Percentiles rank a stretch among this genome's conserved stretches.
Conservation (phyloP, 2,888 invertebrate species). For the Tetragnatha montana region DNA sequence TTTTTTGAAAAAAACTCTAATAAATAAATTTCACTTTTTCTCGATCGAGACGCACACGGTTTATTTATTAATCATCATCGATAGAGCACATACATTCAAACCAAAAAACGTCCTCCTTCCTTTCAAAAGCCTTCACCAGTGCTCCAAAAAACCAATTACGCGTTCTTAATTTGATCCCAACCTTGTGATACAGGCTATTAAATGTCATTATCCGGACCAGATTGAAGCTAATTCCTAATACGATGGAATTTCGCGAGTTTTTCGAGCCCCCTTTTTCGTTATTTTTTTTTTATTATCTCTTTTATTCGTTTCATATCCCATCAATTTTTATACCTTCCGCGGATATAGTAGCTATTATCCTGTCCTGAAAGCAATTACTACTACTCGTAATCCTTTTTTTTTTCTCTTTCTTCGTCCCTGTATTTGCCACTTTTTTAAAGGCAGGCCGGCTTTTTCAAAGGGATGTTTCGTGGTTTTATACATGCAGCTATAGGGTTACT, state of each 20-base stretch:
- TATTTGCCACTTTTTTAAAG: conserved; percentile 5
- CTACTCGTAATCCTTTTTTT: not conserved
- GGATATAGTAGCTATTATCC: conserved; percentile 30
- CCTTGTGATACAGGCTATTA: conserved; percentile 33
- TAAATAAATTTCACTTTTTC: not conserved
- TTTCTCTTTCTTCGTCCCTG: not conserved
- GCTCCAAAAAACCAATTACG: conserved; percentile 29
- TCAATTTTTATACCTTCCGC: conserved; percentile 38
- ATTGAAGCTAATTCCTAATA: conserved; percentile 33
- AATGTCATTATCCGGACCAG: conserved; percentile 35
- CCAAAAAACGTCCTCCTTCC: not conserved
- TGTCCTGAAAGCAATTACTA: conserved; percentile 45
- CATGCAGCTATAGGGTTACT: not conserved
- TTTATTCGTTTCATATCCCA: conserved; percentile 14
- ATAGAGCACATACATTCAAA: not conserved
- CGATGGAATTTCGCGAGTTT: conserved; percentile 15
- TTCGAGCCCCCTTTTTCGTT: not conserved
- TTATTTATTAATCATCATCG: not conserved
- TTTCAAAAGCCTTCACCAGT: not conserved
- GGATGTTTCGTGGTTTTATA: conserved; percentile 16
- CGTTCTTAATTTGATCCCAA: conserved; percentile 29
- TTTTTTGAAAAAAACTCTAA: not conserved
- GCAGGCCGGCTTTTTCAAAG: conserved; percentile 10
- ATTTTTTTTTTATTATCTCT: too few relatives aligned
- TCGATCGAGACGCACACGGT: not conserved